Evolutionary conservation across 2,113 vertebrate species (phyloP).

Genomic region (Solea solea): DNA sequence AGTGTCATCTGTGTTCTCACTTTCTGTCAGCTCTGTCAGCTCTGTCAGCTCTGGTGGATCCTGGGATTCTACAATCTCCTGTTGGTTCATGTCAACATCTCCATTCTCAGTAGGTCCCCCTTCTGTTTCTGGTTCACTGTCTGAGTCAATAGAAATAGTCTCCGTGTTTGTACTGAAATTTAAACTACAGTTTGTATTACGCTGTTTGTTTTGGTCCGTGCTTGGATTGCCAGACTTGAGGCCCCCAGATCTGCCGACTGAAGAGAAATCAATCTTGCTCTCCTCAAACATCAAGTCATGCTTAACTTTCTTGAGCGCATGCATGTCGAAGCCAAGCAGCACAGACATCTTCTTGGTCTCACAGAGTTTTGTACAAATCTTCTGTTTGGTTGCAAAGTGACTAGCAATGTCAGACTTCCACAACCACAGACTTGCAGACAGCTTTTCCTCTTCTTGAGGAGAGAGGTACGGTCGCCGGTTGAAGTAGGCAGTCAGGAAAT

Average conservation of each 20-base stretch:
- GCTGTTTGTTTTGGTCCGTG: conserved; percentile 45
- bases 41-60: conserved; percentile 31
- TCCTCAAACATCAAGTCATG: conserved; percentile 91
- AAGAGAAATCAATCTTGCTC: conserved; percentile 78
- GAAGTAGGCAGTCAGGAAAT: conserved; percentile 95
- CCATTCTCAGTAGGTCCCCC: conserved; percentile 73
- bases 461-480: conserved; percentile 92
- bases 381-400: conserved; percentile 91
- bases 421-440: conserved; percentile 92
- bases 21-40: not conserved
- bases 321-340: conserved; percentile 94
- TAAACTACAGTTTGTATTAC: conserved; percentile 53
- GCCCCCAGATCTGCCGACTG: conserved; percentile 58
- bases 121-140: conserved; percentile 69
- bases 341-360: conserved; percentile 86
- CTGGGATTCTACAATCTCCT: conserved; percentile 10
- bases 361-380: conserved; percentile 86
- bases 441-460: conserved; percentile 90
- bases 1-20: not conserved
- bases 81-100: conserved; percentile 7
- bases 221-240: conserved; percentile 48
- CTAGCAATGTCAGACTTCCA: conserved; percentile 96
- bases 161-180: conserved; percentile 61
- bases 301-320: conserved; percentile 88
- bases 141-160: conserved; percentile 76